A percentile compares a stretch with the other conserved stretches of the same genome.
Conservation (phyloP, 2,888 invertebrate species). For the Euproctis similis region DNA sequence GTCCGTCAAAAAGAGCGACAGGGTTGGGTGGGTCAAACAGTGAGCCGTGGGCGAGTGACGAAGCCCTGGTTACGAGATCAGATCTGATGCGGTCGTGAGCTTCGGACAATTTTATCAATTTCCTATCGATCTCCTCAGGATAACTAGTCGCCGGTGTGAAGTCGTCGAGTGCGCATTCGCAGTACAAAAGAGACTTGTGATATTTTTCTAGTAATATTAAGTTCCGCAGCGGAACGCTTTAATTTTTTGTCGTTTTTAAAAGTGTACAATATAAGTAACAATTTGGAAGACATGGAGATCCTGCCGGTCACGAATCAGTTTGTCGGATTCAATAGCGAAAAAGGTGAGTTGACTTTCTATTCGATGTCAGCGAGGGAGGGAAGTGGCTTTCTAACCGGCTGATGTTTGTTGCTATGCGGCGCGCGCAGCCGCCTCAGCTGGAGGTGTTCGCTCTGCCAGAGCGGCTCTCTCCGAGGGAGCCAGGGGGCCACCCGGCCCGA, state of each 20-base stretch:
- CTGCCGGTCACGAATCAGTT: constrained; percentile 85
- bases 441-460: not conserved
- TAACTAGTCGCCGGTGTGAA: constrained; percentile 57
- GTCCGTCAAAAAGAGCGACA: constrained; percentile 70
- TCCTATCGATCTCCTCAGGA: constrained; percentile 66
- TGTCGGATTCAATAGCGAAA: constrained; percentile 84
- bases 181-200: constrained; percentile 76
- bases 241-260: constrained; percentile 53
- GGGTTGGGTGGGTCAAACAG: constrained; percentile 66
- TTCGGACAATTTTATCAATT: constrained; percentile 51
- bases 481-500: constrained; percentile 7
- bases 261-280: constrained; percentile 76
- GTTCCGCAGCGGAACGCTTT: constrained; percentile 64
- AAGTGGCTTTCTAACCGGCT: constrained; percentile 63
- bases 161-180: constrained; percentile 65
- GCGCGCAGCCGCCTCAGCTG: constrained; percentile 38
- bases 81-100: constrained; percentile 71
- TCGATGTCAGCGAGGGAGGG: constrained; percentile 40
- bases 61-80: constrained; percentile 75
- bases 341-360: constrained; percentile 79
- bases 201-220: constrained; percentile 69
- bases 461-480: not conserved
- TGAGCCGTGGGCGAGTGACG: constrained; percentile 66
- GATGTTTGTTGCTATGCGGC: constrained; percentile 63
- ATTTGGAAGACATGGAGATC: constrained; percentile 84